A percentile compares a stretch with the other conserved stretches of the same genome.
phyloP scores from a whole-genome alignment of 2,113 vertebrate species.

The Bungarus multicinctus region DNA sequence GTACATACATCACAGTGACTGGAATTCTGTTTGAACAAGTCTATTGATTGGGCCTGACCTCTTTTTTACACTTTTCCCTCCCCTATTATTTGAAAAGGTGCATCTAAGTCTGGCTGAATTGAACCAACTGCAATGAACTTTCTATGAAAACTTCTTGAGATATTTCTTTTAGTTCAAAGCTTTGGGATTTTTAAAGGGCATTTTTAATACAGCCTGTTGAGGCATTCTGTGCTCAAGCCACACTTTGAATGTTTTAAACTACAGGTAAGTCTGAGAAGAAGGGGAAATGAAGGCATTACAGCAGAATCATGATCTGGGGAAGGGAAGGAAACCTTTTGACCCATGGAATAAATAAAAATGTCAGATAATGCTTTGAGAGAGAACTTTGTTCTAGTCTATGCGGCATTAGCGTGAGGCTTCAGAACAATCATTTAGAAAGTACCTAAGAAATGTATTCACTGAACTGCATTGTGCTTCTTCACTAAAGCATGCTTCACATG shows the following conservation, averaged over 20 bases:
- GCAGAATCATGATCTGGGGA: conserved; percentile 26
- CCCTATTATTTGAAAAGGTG: conserved; percentile 86
- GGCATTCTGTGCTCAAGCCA: conserved; percentile 65
- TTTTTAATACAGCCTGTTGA: conserved; percentile 86
- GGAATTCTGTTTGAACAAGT: conserved; percentile 95
- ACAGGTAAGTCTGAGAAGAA: conserved; percentile 59
- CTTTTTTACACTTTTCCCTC: conserved; percentile 81
- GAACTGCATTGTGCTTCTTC: background rate
- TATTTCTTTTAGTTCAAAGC: conserved; percentile 93
- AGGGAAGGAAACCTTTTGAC: conserved; percentile 28
- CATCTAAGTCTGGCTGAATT: conserved; percentile 81
- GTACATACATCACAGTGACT: conserved; percentile 79
- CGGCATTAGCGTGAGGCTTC: background rate
- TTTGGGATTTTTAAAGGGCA: conserved; percentile 91
- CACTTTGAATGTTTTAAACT: conserved; percentile 70
- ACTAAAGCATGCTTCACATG: background rate
- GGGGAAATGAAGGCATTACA: conserved; percentile 35
- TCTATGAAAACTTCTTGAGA: conserved; percentile 82
- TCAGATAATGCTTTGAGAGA: conserved; percentile 29
- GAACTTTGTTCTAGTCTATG: background rate
- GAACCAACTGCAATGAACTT: conserved; percentile 83
- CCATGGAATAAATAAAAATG: conserved; percentile 39
- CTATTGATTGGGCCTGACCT: conserved; percentile 90
- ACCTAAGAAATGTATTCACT: background rate
- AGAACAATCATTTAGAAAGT: background rate